Conservation (phyloP, 2,113 vertebrate species). For the Orientallactaga bullata region DNA sequence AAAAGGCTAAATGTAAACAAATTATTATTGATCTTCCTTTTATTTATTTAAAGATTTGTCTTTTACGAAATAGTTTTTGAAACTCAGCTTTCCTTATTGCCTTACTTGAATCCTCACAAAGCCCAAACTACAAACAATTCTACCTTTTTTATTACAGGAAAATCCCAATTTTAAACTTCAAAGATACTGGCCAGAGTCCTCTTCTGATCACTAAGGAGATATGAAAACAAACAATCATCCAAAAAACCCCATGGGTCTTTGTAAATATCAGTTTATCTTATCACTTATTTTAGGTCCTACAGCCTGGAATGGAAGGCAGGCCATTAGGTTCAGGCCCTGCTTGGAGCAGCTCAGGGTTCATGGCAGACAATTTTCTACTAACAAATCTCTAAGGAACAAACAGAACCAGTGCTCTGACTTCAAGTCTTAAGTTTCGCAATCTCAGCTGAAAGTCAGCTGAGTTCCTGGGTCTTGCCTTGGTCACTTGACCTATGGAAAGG, state of each 20-base stretch:
- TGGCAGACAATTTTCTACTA: background rate
- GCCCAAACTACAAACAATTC: background rate
- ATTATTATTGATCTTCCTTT: background rate
- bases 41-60: conserved; percentile 39
- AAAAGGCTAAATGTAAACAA: conserved; percentile 19
- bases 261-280: conserved; percentile 33
- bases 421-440: conserved; percentile 40
- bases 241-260: background rate
- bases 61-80: conserved; percentile 35
- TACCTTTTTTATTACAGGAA: conserved; percentile 12
- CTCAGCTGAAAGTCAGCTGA: background rate
- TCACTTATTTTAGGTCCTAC: background rate
- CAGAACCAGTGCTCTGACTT: conserved; percentile 9
- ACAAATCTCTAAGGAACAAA: conserved; percentile 19
- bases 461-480: conserved; percentile 37
- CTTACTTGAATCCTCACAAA: conserved; percentile 51
- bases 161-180: conserved; percentile 36
- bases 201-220: conserved; percentile 32
- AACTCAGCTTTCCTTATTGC: background rate
- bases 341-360: conserved; percentile 1
- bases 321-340: background rate
- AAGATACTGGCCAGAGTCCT: conserved; percentile 18
- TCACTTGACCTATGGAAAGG: background rate
- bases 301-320: background rate
- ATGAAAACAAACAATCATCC: conserved; percentile 37